Conservation (phyloP, 2,888 invertebrate genomes). For the Drosophila bunnanda region DNA sequence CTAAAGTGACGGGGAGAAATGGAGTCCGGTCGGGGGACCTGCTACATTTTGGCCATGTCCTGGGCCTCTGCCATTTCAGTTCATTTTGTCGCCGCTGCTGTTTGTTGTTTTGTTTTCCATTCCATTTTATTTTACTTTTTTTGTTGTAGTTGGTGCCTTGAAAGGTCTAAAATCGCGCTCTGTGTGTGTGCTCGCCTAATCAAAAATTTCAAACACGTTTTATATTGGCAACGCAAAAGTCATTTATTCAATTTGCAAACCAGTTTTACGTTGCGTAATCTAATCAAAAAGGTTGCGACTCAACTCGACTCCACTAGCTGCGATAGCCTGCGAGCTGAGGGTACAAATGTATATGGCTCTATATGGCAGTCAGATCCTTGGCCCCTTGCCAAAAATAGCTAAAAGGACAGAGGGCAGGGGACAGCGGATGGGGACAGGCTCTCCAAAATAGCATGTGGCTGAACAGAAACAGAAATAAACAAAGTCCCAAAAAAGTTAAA, state of each 20-base stretch:
- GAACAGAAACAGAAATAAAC: slow-evolving; percentile 44
- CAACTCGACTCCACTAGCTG: slow-evolving; percentile 32
- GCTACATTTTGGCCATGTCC: slow-evolving; percentile 25
- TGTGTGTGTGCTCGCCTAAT: slow-evolving; percentile 59
- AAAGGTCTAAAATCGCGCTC: slow-evolving; percentile 42
- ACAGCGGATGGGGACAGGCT: not conserved
- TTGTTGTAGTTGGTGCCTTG: slow-evolving; percentile 5
- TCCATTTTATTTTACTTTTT: slow-evolving; percentile 28
- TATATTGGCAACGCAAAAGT: slow-evolving; percentile 80
- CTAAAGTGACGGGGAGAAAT: slow-evolving; percentile 35
- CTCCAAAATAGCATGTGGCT: slow-evolving; percentile 31
- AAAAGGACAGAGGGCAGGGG: slow-evolving; percentile 1
- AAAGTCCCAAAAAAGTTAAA: slow-evolving; percentile 41
- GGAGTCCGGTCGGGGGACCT: slow-evolving; percentile 15
- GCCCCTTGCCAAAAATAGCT: slow-evolving; percentile 57
- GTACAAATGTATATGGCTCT: slow-evolving; percentile 55
- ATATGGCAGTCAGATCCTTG: slow-evolving; percentile 44
- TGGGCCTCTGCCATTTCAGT: slow-evolving; percentile 42
- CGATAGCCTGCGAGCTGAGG: slow-evolving; percentile 16
- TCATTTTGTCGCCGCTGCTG: slow-evolving; percentile 43
- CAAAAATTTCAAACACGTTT: slow-evolving; percentile 78
- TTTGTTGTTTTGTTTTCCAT: slow-evolving; percentile 38
- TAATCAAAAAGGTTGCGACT: slow-evolving; percentile 73
- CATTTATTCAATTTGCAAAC: slow-evolving; percentile 80
- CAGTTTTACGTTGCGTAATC: slow-evolving; percentile 78